phyloP scores from a whole-genome alignment of 2,797 vertebrate genomes.

The Streptopelia turtur region DNA sequence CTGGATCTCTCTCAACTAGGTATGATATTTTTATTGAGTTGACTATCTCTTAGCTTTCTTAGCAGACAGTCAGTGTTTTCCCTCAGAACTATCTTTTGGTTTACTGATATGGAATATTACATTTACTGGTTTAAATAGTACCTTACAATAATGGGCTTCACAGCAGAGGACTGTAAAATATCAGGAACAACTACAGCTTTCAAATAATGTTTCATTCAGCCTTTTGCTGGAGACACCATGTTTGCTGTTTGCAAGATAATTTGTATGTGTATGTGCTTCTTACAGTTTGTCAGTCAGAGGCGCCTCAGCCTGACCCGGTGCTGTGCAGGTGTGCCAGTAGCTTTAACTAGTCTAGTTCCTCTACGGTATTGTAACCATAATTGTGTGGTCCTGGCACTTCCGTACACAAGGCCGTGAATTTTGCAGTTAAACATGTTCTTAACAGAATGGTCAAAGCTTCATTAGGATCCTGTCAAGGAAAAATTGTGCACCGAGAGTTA shows the following conservation, averaged over 20 bases:
- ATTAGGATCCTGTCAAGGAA: background rate
- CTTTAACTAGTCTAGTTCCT: background rate
- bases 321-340: background rate
- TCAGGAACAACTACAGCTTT: background rate
- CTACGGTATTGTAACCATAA: background rate
- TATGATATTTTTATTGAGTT: constrained; percentile 68
- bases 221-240: background rate
- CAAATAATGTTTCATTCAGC: background rate
- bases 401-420: background rate
- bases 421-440: background rate
- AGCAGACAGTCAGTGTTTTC: background rate
- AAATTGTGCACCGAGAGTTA: background rate
- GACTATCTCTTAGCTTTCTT: background rate
- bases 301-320: fast-evolving
- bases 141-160: background rate
- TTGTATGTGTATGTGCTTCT: background rate
- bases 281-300: background rate
- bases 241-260: background rate
- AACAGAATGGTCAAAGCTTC: background rate
- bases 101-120: background rate
- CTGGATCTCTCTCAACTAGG: constrained; percentile 96
- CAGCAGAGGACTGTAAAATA: background rate
- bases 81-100: background rate
- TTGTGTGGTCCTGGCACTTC: background rate
- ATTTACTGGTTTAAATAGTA: background rate